phyloP scores from a whole-genome alignment of 2,113 vertebrate species.

The Zosterops lateralis region DNA sequence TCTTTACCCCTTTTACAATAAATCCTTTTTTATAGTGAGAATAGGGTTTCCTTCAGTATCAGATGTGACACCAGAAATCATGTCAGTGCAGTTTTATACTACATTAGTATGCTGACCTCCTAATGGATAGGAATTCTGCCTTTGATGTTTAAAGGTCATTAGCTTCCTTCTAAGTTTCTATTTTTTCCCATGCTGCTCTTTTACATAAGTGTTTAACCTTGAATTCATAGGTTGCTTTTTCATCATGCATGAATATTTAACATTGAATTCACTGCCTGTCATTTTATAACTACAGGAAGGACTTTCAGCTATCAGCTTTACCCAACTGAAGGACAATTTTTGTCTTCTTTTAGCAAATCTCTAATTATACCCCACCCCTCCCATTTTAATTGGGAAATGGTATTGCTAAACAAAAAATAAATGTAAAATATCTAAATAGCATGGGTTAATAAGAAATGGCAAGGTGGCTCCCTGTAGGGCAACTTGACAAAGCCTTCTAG shows the following conservation, averaged over 20 bases:
- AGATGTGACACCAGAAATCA: background rate
- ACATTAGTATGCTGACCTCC: background rate
- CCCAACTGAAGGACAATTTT: background rate
- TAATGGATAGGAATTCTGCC: background rate
- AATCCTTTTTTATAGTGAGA: background rate
- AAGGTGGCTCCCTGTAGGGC: background rate
- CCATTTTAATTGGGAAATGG: background rate
- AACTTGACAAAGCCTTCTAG: slow-evolving; percentile 13
- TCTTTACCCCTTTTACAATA: background rate
- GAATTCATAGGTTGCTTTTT: slow-evolving; percentile 13
- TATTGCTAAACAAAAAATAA: background rate
- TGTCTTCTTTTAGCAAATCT: background rate
- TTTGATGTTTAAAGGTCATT: slow-evolving; percentile 27
- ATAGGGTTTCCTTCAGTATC: background rate
- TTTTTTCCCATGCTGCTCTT: background rate
- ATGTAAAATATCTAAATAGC: background rate
- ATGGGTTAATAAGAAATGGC: background rate
- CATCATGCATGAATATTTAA: background rate
- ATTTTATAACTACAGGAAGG: background rate
- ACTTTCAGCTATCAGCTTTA: background rate
- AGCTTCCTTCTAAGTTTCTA: background rate
- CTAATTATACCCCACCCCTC: accelerated
- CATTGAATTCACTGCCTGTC: background rate
- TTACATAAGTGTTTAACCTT: slow-evolving; percentile 14
- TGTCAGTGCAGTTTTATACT: background rate